Evolutionary conservation across 1,140 invertebrate genomes (phyloP), one percentile per base, ranked within the genome.

Genomic region (Charaxes varanes): DNA sequence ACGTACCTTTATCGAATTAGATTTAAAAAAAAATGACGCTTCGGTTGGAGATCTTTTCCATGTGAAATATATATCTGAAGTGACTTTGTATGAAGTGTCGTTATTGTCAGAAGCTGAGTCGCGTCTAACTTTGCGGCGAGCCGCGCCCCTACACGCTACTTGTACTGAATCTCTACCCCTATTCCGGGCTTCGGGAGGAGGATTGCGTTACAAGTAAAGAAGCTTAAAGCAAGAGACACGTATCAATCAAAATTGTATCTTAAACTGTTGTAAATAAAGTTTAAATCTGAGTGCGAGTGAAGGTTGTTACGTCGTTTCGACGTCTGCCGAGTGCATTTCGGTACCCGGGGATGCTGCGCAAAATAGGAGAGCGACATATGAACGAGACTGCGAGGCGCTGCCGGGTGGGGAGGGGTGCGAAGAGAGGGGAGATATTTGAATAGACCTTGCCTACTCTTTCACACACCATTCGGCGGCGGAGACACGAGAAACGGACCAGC

Each of bases 331-430:
- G 57, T 62, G 62, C 66, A 66, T 61, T 77, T 73, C 47, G 63
- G 66, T 73, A 76, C 78, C 83, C 79, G 78, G 83, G 80, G 83
- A 85, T 84, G 83, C 83, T 85, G 83, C 83, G 83, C 83, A 77
- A 83, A 84, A 82, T 77, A 73, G 71, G 70, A 79, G 61, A 62
- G 69, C 77, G 69, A 77, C 78, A 83, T 84, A 82, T 84, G 71
- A 83, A 84, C 81, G 83, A 85, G 83, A 85, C 83, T 81, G 79
- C 80, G 65, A 74, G 83, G 83, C 80, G 83, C 79, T 74, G 60
- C 64, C 59, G 65, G 67, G 62, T 62, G 65, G 51, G 63, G 74
- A 58, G 66, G 61, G 71, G 77, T 71, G 72, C 40, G 78, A 79
- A 76, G 62, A 76, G 78, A 76, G 56, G 72, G 59, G 78, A 67